Percentiles rank a stretch among this genome's conserved stretches.
Conservation (phyloP, 2,113 vertebrate species). For the Delphinapterus leucas region DNA sequence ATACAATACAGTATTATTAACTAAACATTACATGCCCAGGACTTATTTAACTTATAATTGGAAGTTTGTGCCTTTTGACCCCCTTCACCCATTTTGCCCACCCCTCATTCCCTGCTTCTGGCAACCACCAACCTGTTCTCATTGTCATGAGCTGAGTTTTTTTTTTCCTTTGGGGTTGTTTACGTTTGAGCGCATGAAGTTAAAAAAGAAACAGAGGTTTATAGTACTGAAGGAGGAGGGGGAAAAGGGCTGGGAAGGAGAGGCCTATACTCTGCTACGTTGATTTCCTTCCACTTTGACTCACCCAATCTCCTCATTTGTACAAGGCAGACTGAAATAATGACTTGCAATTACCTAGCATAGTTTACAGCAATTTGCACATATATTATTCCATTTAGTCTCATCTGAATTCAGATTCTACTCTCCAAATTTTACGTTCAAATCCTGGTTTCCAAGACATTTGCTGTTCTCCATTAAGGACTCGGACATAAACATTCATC, state of each 20-base stretch:
- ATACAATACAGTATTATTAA: neutral
- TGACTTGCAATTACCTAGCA: neutral
- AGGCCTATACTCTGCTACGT: fast-evolving
- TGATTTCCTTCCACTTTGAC: neutral
- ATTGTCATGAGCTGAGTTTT: neutral
- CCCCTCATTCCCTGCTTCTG: neutral
- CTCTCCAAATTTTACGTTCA: neutral
- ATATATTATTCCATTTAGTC: neutral
- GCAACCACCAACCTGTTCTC: neutral
- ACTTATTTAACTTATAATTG: neutral
- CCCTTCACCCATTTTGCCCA: neutral
- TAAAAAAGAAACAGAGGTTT: neutral
- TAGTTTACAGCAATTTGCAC: neutral
- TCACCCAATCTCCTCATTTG: neutral
- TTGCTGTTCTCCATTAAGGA: neutral
- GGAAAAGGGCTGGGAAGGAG: neutral
- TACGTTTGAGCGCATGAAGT: neutral
- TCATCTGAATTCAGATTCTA: neutral
- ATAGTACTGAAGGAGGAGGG: neutral
- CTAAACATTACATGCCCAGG: neutral
- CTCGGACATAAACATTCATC: neutral
- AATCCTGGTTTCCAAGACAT: conserved; percentile 5
- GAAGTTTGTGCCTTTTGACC: neutral
- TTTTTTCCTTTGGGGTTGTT: neutral
- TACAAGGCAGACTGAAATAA: neutral